Conservation (phyloP, 2,113 vertebrate species). For the Sterrhoptilus dennistouni region DNA sequence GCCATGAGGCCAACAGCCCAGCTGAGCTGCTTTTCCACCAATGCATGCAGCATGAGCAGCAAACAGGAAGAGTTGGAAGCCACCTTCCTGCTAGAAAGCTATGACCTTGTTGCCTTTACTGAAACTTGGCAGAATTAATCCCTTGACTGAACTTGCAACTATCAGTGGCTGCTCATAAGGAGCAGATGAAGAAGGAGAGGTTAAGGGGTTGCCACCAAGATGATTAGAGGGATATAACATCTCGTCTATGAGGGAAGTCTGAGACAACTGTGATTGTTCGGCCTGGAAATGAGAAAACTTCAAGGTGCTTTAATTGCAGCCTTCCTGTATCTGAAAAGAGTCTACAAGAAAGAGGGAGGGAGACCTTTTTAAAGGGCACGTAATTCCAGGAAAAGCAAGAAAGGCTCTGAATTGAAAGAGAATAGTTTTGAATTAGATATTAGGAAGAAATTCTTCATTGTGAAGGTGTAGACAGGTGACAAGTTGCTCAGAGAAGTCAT, state of each 20-base stretch:
- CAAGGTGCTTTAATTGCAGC: neutral
- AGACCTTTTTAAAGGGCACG: neutral
- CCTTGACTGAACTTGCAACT: accelerated
- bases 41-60: no score
- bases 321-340: neutral
- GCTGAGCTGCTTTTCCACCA: neutral
- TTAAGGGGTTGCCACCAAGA: neutral
- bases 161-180: neutral
- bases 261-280: neutral
- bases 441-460: neutral
- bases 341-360: neutral
- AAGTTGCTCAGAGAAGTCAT: neutral
- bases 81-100: neutral
- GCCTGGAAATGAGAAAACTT: neutral
- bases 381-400: neutral
- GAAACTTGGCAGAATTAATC: neutral
- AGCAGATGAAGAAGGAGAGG: neutral
- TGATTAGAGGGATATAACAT: neutral
- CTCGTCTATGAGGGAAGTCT: neutral
- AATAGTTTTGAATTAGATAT: neutral
- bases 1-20: neutral
- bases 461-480: neutral
- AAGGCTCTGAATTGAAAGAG: neutral
- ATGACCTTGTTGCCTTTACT: neutral
- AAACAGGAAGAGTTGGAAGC: neutral